Evolutionary conservation across 2,113 vertebrate species (phyloP).

Genomic region (Brevimyrus niger): DNA sequence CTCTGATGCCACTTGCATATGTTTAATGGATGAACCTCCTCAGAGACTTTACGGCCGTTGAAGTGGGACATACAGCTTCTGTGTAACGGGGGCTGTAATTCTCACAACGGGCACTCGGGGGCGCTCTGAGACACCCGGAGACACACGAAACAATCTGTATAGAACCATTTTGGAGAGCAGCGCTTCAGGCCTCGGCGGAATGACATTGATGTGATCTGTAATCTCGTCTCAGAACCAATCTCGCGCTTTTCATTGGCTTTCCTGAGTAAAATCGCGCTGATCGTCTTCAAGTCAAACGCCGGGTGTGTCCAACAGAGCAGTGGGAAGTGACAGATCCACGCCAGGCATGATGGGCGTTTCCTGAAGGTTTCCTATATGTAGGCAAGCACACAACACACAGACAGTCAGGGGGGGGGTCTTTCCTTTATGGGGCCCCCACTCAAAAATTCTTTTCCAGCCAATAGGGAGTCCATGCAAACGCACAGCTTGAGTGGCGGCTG

Average conservation of each 20-base stretch:
- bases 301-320: background rate
- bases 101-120: background rate
- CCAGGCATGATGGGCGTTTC: background rate
- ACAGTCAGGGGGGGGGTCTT: background rate
- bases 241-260: background rate
- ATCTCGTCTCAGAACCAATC: slow-evolving; percentile 3
- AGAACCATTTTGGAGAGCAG: background rate
- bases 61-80: background rate
- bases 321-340: background rate
- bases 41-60: background rate
- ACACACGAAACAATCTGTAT: background rate
- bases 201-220: background rate
- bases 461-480: background rate
- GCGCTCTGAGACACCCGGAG: background rate
- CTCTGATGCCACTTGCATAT: background rate
- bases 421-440: background rate
- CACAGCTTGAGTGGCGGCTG: background rate
- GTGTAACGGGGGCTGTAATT: background rate
- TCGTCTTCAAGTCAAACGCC: background rate
- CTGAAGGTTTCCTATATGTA: background rate
- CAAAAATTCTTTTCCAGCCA: background rate
- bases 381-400: background rate
- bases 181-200: background rate
- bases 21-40: background rate
- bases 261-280: background rate